Evolutionary conservation across 1,140 invertebrate genomes (phyloP), one percentile per base, ranked within the genome.

Genomic region (Epicauta chinensis): DNA sequence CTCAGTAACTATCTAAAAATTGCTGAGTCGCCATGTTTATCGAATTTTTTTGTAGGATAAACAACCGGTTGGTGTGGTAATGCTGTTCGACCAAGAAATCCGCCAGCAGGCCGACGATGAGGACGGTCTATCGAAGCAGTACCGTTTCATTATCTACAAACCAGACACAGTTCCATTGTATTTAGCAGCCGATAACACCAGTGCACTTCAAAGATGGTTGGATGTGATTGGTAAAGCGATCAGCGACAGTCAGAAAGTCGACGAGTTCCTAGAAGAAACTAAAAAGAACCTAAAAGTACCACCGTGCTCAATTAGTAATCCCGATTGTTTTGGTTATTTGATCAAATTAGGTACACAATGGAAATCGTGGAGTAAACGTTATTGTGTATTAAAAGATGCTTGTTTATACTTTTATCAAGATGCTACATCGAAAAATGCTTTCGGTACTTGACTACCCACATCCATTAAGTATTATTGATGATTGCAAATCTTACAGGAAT

Each of bases 341-440:
- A 82, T 82, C 64, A 96, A 95, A 71, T 79, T 89, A 30, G 81
- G 75, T 66, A 85, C 71, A 59, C 84, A 79, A 69, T 86, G 76
- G 82, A 91, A 87, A 73, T 84, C 78, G 39, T 97, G 93, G 93
- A 87, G 85, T 51, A 83, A 87, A 62, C 79, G 93, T 37, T 97
- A 94, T 75, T 97, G 93, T 75, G 87, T 97, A 14, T 78, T 97
- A 3, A 97, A 97, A 71, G 92, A 97, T 72, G 93, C 93, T 37
- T 93, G 90, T 62, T 77, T 97, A 9, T 97, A 94, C 74, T 94
- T 96, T 73, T 97, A 94, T 73, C 84, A 86, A 59, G 89, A 93
- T 68, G 83, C 81, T 10, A 87, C 87, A 65, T 86, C 91, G 52
- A 87, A 86, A 62, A 83, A 77, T 66, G 90, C 93, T 57, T 87